Base-by-base conservation (phyloP, 1,140 invertebrate genomes). In the Zaprionus lachaisei region DNA sequence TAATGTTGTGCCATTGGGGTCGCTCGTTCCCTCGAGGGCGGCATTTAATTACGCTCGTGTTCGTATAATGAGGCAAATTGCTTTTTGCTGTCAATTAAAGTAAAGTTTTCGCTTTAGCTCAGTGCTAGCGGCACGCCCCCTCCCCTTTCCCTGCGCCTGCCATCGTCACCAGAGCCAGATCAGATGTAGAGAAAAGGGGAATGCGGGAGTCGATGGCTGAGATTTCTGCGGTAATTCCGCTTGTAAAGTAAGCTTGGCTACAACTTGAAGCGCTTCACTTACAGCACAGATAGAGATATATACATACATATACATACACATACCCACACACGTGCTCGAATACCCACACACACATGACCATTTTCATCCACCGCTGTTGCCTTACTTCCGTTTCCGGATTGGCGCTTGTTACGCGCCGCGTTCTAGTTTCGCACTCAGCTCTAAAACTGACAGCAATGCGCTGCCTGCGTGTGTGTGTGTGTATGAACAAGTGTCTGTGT, bases 61-160 rank as follows among this genome's bases (percentile, higher is more conserved):
- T 87, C 77, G 85, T 74, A 78, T 87, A 87, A 87, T 87, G 85
- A 89, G 84, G 78, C 84, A 87, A 87, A 87, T 87, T 87, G 84
- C 84, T 87, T 87, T 87, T 89, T 89, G 84, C 84, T 87, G 84
- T 87, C 84, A 87, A 89, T 89, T 87, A 87, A 84, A 87, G 71
- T 84, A 89, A 87, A 89, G 81, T 87, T 87, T 89, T 87, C 80
- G 72, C 83, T 79, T 80, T 68, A 64, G 80, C 68, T 26, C 22
- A 56, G 24, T 55, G 38, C 38, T 6, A 44, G 37, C n/a, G 38
- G 7, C 41, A 31, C 24, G 11, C 62, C 34, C 17, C 12, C 62
- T 20, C 24, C 31, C 38, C 2, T 2, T 9, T 5, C 17, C 14
- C 41, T 3, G 14, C 28, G 20, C 12, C 17, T 28, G 24, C 15